Conservation (phyloP, 2,113 vertebrate species). For the Pyxicephalus adspersus region DNA sequence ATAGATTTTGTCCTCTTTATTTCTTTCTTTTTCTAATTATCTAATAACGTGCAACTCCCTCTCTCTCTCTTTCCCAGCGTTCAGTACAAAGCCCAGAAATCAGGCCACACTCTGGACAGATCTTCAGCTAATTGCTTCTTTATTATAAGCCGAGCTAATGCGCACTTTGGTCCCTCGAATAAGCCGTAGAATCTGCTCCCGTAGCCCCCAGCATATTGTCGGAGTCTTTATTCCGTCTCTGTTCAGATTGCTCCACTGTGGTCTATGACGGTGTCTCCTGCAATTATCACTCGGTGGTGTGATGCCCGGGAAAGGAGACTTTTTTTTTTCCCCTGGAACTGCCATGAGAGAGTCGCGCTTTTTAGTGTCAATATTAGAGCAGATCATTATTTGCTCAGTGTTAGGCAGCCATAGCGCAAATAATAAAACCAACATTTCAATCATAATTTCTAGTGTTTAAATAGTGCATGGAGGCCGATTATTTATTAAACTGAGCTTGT, state of each 20-base stretch:
- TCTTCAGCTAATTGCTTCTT: slow-evolving; percentile 53
- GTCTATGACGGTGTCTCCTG: slow-evolving; percentile 35
- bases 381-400: slow-evolving; percentile 13
- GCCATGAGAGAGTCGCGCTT: slow-evolving; percentile 6
- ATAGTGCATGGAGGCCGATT: no score
- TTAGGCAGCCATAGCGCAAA: slow-evolving; percentile 4
- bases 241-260: slow-evolving; percentile 39
- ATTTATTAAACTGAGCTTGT: no score
- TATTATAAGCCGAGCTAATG: slow-evolving; percentile 46
- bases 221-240: slow-evolving; percentile 18
- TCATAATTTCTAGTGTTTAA: neutral
- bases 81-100: no score
- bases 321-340: neutral
- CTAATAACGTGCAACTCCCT: no score
- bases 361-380: slow-evolving; percentile 46
- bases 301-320: neutral
- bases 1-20: no score
- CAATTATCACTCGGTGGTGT: slow-evolving; percentile 23
- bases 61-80: no score
- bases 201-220: slow-evolving; percentile 43
- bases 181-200: slow-evolving; percentile 27
- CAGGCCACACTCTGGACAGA: slow-evolving; percentile 30
- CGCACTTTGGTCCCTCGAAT: slow-evolving; percentile 18
- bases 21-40: no score
- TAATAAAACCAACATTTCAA: neutral